phyloP scores from a whole-genome alignment of 1,140 invertebrate species.

The Dendroctonus valens region DNA sequence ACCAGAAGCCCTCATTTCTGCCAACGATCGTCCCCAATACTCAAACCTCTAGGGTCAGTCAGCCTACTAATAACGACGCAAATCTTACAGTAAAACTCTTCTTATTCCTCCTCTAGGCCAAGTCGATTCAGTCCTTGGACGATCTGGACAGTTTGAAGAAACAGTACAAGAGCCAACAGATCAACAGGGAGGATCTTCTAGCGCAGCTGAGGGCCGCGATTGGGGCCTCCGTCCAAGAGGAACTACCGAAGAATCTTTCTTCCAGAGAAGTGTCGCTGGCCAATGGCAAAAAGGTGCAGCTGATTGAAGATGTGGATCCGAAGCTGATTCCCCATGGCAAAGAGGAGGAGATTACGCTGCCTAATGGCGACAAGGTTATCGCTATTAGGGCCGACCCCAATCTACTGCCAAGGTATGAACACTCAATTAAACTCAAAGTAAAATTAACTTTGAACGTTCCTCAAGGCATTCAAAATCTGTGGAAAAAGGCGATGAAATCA shows the following conservation, averaged over 20 bases:
- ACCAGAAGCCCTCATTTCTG: constrained; percentile 25
- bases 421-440: constrained; percentile 44
- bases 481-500: constrained; percentile 54
- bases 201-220: constrained; percentile 70
- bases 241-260: constrained; percentile 65
- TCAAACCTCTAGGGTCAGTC: constrained; percentile 3
- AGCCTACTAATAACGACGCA: neutral
- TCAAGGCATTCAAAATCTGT: constrained; percentile 12
- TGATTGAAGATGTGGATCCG: constrained; percentile 65
- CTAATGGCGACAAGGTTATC: constrained; percentile 72
- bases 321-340: constrained; percentile 59
- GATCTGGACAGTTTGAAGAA: constrained; percentile 46
- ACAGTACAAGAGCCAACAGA: constrained; percentile 49
- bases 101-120: constrained; percentile 23
- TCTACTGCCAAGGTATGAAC: constrained; percentile 43
- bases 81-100: neutral
- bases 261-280: constrained; percentile 70
- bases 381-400: constrained; percentile 65
- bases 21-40: constrained; percentile 22
- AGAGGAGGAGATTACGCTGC: constrained; percentile 62
- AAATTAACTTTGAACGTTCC: constrained; percentile 25
- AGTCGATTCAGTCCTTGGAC: constrained; percentile 44
- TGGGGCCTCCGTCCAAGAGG: constrained; percentile 62
- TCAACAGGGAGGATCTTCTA: constrained; percentile 60
- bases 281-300: constrained; percentile 72